These are phyloP conservation scores for Colletes latitarsis DNA, from an alignment of 1,140 invertebrate species.

Conservation along the genomic window DNA sequence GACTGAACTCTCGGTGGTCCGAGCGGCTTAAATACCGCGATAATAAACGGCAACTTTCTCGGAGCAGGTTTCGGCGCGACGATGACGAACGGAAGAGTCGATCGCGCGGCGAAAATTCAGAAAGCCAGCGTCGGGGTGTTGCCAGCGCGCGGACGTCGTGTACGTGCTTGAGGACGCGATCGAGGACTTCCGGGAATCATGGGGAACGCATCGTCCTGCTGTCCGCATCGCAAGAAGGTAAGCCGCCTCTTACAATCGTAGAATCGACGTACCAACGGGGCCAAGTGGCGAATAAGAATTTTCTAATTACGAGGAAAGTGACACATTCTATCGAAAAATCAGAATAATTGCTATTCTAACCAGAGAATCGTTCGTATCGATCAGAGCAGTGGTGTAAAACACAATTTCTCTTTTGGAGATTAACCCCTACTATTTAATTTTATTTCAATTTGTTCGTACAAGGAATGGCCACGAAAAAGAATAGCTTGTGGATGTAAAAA, in stretches of 20 bases:
- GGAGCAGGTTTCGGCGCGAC: conserved; percentile 45
- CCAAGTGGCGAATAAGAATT: no score
- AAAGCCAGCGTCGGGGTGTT: background rate
- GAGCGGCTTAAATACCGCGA: conserved; percentile 36
- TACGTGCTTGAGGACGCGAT: background rate
- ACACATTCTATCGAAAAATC: no score
- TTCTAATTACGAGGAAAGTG: no score
- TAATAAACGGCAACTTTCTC: conserved; percentile 55
- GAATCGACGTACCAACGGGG: no score
- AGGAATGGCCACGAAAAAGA: no score
- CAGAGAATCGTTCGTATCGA: no score
- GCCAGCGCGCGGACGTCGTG: background rate
- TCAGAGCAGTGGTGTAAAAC: no score
- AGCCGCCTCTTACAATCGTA: background rate
- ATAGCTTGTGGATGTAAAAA: no score
- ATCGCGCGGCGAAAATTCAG: conserved; percentile 24
- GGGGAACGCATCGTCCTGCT: conserved; percentile 58
- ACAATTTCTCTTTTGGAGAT: no score
- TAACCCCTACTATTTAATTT: no score
- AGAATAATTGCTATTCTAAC: no score
- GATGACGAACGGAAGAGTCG: conserved; percentile 38
- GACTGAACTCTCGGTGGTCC: conserved; percentile 10
- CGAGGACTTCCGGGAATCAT: conserved; percentile 31
- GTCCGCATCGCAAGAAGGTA: conserved; percentile 55
- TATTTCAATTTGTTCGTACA: no score